These are phyloP conservation scores for Autographa gamma DNA, from an alignment of 2,888 invertebrate species.

Conservation along the genomic window DNA sequence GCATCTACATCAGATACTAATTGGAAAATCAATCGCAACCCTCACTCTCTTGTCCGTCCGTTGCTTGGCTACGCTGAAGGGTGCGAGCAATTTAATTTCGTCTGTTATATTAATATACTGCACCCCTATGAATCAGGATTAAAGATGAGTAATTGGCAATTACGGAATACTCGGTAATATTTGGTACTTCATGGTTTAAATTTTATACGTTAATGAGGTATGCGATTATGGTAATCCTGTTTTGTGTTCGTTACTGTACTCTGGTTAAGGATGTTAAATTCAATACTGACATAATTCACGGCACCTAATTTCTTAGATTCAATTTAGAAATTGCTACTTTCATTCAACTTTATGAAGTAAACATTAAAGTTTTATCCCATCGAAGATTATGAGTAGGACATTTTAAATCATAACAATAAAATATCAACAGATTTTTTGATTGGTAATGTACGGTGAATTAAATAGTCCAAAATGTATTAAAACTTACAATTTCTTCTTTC, in stretches of 20 bases:
- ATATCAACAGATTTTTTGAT: no score
- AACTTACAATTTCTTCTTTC: constrained; percentile 76
- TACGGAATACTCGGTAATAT: not conserved
- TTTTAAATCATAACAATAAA: no score
- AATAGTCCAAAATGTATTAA: not conserved
- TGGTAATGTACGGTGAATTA: no score
- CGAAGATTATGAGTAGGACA: no score
- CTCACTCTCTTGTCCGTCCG: not conserved
- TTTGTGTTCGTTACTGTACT: not conserved
- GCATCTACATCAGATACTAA: not conserved
- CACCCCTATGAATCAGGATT: not conserved
- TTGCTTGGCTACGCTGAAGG: not conserved
- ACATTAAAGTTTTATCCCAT: no score
- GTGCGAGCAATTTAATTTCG: not conserved
- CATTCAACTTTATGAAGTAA: no score
- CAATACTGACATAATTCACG: no score
- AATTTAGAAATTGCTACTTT: no score
- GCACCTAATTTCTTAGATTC: no score
- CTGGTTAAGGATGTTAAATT: no score
- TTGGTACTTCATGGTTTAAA: not conserved
- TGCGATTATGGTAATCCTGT: not conserved
- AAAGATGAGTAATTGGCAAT: not conserved
- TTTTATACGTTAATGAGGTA: not conserved
- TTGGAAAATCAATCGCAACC: not conserved
- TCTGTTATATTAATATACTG: not conserved